phyloP scores from a whole-genome alignment of 2,113 vertebrate genomes.

The Desmodus rotundus region DNA sequence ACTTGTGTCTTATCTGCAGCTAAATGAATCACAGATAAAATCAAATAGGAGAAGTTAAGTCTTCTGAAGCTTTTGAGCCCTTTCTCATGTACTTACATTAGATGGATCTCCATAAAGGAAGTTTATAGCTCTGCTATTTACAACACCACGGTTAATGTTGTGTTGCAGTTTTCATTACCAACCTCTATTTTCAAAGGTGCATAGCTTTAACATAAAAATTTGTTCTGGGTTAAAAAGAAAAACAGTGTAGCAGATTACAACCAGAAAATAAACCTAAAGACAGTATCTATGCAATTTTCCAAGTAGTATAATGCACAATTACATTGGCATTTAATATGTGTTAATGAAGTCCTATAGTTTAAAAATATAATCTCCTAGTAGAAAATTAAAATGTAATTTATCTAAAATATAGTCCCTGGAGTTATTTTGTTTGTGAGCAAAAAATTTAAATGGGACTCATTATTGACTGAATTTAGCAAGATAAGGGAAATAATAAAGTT shows the following conservation, averaged over 20 bases:
- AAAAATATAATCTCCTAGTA: not conserved
- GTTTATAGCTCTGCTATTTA: conserved; percentile 57
- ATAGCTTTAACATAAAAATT: conserved; percentile 47
- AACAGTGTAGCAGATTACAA: not conserved
- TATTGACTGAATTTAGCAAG: not conserved
- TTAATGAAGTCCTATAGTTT: conserved; percentile 11
- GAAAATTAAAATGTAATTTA: conserved; percentile 20
- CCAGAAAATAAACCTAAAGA: conserved; percentile 23
- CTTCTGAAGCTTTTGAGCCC: conserved; percentile 49
- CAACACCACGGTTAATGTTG: conserved; percentile 56
- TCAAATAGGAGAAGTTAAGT: conserved; percentile 50
- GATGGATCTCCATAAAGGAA: conserved; percentile 52
- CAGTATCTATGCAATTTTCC: not conserved
- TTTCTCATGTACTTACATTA: conserved; percentile 35
- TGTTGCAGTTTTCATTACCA: conserved; percentile 65
- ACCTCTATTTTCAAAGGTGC: conserved; percentile 58
- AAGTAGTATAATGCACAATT: not conserved
- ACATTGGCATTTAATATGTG: not conserved
- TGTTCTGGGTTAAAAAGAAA: conserved; percentile 50
- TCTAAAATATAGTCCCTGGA: not conserved
- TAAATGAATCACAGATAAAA: conserved; percentile 59
- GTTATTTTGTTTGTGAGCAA: conserved; percentile 4
- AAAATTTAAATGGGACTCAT: not conserved
- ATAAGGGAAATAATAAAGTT: not conserved
- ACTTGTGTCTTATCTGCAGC: conserved; percentile 52